phyloP scores from a whole-genome alignment of 2,888 invertebrate species.

The Hydrotaea cyrtoneurina region DNA sequence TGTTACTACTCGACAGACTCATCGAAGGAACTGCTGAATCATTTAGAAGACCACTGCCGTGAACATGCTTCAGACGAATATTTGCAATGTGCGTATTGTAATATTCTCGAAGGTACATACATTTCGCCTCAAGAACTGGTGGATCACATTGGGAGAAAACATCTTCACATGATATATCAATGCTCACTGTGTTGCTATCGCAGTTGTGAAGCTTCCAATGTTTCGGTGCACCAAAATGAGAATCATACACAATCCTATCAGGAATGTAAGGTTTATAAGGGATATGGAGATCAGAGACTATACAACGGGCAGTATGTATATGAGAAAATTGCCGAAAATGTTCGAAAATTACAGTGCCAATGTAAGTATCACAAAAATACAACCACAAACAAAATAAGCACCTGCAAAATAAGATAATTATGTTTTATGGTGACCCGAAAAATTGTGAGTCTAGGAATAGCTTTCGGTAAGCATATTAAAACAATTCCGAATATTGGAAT shows the following conservation, averaged over 20 bases:
- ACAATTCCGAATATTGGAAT: no score
- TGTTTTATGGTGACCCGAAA: no score
- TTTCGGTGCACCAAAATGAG: constrained; percentile 55
- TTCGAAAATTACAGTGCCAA: constrained; percentile 52
- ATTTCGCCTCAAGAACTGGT: constrained; percentile 32
- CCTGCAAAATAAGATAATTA: no score
- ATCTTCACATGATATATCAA: constrained; percentile 65
- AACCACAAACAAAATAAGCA: no score
- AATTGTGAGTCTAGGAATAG: no score
- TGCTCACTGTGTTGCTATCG: constrained; percentile 70
- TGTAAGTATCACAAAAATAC: constrained; percentile 52
- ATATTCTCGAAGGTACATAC: not conserved
- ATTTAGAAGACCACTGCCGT: constrained; percentile 65
- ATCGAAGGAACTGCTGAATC: constrained; percentile 60
- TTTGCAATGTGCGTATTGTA: constrained; percentile 68
- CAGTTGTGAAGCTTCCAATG: constrained; percentile 64
- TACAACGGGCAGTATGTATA: constrained; percentile 14
- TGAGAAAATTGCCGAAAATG: constrained; percentile 45
- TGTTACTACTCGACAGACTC: constrained; percentile 71
- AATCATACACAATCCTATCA: constrained; percentile 37
- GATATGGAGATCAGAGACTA: constrained; percentile 8
- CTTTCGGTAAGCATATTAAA: no score
- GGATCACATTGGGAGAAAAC: constrained; percentile 58
- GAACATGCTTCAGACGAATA: constrained; percentile 44
- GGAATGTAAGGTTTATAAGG: constrained; percentile 56